Conservation (phyloP, 2,888 invertebrate genomes). For the Acleris sparsana region DNA sequence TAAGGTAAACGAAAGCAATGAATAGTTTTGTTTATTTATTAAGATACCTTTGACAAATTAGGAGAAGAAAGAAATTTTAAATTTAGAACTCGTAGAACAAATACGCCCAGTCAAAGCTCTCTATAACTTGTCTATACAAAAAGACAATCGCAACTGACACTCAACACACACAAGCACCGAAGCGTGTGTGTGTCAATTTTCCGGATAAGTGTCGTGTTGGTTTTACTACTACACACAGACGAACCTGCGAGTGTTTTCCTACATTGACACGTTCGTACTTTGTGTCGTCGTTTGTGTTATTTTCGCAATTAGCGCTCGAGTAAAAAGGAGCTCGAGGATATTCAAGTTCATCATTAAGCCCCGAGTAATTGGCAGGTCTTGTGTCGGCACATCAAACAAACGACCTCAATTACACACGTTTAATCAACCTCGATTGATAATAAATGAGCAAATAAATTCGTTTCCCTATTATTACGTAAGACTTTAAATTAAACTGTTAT, state of each 20-base stretch:
- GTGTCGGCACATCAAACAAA: constrained; percentile 60
- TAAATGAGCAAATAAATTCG: constrained; percentile 48
- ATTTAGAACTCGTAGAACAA: too few relatives aligned
- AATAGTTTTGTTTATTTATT: too few relatives aligned
- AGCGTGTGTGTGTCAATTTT: too few relatives aligned
- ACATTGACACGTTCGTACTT: constrained; percentile 15
- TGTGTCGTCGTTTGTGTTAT: constrained; percentile 30
- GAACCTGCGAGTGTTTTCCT: not conserved
- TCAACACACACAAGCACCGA: too few relatives aligned
- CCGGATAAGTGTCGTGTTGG: too few relatives aligned
- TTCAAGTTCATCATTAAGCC: constrained; percentile 62
- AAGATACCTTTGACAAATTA: too few relatives aligned
- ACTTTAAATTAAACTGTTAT: constrained; percentile 23
- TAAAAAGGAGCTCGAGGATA: constrained; percentile 59
- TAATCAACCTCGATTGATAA: constrained; percentile 60
- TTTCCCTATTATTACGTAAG: constrained; percentile 43
- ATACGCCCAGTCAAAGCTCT: too few relatives aligned
- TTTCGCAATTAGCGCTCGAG: constrained; percentile 57
- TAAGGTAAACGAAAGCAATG: too few relatives aligned
- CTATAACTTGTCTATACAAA: too few relatives aligned
- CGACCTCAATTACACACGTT: constrained; percentile 57
- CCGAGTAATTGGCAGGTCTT: constrained; percentile 60
- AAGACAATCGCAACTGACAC: too few relatives aligned
- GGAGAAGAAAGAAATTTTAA: too few relatives aligned
- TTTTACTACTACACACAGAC: too few relatives aligned